phyloP scores from a whole-genome alignment of 2,797 vertebrate species.

The Sebastes itinus region DNA sequence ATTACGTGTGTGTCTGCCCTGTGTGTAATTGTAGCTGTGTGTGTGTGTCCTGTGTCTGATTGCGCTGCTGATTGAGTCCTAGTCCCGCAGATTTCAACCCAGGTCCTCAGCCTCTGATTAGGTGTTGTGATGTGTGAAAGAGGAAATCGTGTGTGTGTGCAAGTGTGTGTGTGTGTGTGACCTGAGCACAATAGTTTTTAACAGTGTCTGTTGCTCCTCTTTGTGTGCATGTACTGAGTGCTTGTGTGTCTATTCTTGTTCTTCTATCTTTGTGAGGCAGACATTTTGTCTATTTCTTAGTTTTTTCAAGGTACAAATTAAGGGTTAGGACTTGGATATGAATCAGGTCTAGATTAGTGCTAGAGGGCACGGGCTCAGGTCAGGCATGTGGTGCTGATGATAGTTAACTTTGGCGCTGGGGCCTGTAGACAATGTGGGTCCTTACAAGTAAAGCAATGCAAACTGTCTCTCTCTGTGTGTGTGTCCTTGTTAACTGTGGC shows the following conservation, averaged over 20 bases:
- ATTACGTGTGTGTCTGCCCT: slow-evolving; percentile 57
- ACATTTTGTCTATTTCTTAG: not conserved
- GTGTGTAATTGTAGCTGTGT: slow-evolving; percentile 40
- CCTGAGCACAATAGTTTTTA: slow-evolving; percentile 14
- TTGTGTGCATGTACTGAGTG: not conserved
- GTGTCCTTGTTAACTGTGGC: slow-evolving; percentile 75
- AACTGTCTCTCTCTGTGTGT: slow-evolving; percentile 36
- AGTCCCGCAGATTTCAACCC: slow-evolving; percentile 65
- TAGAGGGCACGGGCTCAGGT: not conserved
- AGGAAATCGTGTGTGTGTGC: slow-evolving; percentile 21
- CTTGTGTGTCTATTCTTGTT: not conserved
- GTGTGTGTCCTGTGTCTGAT: slow-evolving; percentile 63
- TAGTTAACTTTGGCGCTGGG: not conserved
- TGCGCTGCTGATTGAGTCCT: slow-evolving; percentile 76
- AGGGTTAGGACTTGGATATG: not conserved
- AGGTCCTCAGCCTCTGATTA: slow-evolving; percentile 75
- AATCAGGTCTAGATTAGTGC: not conserved
- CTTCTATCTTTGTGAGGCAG: not conserved
- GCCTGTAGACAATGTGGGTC: slow-evolving; percentile 24
- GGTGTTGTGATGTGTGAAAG: slow-evolving; percentile 66
- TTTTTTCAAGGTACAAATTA: not conserved
- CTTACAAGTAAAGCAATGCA: slow-evolving; percentile 43
- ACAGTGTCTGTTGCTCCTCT: slow-evolving; percentile 2
- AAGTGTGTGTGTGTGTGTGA: not conserved
- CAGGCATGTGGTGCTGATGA: not conserved